Evolutionary conservation across 2,888 invertebrate genomes (phyloP).

Genomic region (Boloria selene): DNA sequence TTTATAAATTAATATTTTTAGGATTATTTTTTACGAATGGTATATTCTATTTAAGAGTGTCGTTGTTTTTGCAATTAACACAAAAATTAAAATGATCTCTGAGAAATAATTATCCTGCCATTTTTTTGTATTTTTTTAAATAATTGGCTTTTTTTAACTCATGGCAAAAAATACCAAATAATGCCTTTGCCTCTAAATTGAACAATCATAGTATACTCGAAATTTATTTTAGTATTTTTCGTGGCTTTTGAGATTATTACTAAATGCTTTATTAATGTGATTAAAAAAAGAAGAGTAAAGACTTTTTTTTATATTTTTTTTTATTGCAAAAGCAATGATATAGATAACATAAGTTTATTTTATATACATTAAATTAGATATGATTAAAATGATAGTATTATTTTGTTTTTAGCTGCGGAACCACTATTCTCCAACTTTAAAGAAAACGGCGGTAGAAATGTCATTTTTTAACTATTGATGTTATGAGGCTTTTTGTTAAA

Average conservation of each 20-base stretch:
- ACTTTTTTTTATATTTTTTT: neutral
- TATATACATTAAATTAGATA: neutral
- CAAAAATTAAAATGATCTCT: too few relatives aligned
- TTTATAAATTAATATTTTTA: neutral
- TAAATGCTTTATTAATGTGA: too few relatives aligned
- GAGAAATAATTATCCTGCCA: too few relatives aligned
- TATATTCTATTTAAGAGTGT: neutral
- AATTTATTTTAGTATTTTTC: too few relatives aligned
- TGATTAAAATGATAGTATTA: conserved; percentile 26
- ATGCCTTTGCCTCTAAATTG: too few relatives aligned
- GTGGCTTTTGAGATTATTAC: too few relatives aligned
- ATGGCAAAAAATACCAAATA: too few relatives aligned
- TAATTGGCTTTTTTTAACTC: too few relatives aligned
- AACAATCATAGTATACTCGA: too few relatives aligned
- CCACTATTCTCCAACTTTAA: conserved; percentile 72
- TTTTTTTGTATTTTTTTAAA: too few relatives aligned
- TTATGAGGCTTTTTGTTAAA: conserved; percentile 19
- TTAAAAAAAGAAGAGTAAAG: too few relatives aligned
- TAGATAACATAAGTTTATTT: neutral
- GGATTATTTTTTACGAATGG: too few relatives aligned
- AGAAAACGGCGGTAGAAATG: conserved; percentile 22
- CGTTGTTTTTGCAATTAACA: conserved; percentile 1
- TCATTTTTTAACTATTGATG: conserved; percentile 7
- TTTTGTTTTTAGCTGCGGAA: conserved; percentile 65
- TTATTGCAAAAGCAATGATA: conserved; percentile 6